These are phyloP conservation scores for Eustalomyia histrio DNA, from an alignment of 2,888 invertebrate genomes.

Conservation along the genomic window DNA sequence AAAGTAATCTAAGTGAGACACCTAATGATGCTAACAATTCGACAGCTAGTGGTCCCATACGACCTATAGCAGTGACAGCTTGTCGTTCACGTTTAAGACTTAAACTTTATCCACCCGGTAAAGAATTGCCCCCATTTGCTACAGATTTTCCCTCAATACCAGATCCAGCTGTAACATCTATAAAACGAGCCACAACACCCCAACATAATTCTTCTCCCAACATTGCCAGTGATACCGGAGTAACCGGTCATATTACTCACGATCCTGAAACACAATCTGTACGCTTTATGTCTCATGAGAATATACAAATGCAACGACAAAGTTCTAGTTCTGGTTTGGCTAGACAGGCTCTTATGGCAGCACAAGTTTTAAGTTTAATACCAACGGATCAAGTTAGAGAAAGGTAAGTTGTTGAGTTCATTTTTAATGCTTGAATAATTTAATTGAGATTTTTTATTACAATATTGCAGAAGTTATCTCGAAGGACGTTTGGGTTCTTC, in stretches of 20 bases:
- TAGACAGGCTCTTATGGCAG: conserved; percentile 87
- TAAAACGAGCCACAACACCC: conserved; percentile 73
- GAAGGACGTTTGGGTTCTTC: conserved; percentile 90
- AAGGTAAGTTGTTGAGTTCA: conserved; percentile 80
- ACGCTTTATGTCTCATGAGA: conserved; percentile 77
- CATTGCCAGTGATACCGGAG: conserved; percentile 74
- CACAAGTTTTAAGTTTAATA: conserved; percentile 89
- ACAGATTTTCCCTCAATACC: conserved; percentile 46
- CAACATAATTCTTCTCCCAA: conserved; percentile 79
- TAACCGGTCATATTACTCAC: conserved; percentile 59
- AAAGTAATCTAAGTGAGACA: conserved; percentile 73
- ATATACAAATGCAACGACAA: conserved; percentile 74
- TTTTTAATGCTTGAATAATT: not conserved
- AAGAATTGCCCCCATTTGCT: conserved; percentile 69
- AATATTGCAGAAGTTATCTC: conserved; percentile 84
- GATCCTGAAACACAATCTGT: conserved; percentile 68
- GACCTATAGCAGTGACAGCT: conserved; percentile 78
- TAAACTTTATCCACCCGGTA: conserved; percentile 78
- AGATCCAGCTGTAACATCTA: conserved; percentile 45
- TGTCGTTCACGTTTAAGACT: conserved; percentile 78
- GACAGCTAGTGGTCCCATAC: conserved; percentile 71
- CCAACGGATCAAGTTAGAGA: conserved; percentile 90
- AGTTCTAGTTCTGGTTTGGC: conserved; percentile 79
- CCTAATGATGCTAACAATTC: conserved; percentile 56
- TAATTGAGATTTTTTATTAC: not conserved